A percentile compares a stretch with the other conserved stretches of the same genome.
phyloP scores from a whole-genome alignment of 2,888 invertebrate genomes.

The Apocheima hispidaria region DNA sequence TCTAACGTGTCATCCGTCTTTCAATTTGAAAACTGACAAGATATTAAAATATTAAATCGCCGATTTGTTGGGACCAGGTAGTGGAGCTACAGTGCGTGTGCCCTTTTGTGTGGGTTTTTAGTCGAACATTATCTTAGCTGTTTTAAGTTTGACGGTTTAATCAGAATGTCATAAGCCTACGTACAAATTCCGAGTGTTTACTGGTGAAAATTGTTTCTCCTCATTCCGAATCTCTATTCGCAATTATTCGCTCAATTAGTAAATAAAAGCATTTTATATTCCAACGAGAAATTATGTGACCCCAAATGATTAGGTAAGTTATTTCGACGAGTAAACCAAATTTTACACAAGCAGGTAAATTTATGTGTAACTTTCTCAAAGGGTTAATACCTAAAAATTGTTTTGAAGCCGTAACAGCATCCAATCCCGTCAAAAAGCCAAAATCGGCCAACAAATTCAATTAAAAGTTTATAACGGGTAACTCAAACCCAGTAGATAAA shows the following conservation, averaged over 20 bases:
- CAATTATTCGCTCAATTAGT: conserved; percentile 2
- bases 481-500: conserved; percentile 77
- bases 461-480: conserved; percentile 79
- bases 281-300: conserved; percentile 23
- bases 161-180: background rate
- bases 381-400: conserved; percentile 70
- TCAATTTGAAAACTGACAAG: no score
- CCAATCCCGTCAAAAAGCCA: conserved; percentile 72
- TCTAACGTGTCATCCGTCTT: no score
- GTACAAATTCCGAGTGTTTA: background rate
- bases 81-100: no score
- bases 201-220: background rate
- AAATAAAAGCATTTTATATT: conserved; percentile 21
- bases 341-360: conserved; percentile 54
- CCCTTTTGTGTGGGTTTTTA: no score
- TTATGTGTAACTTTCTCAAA: conserved; percentile 57
- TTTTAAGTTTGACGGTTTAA: background rate
- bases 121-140: background rate
- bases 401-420: conserved; percentile 62
- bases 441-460: conserved; percentile 80
- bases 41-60: no score
- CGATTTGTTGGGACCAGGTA: background rate
- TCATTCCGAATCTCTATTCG: background rate
- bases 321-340: conserved; percentile 42
- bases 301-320: conserved; percentile 29